These are phyloP conservation scores for Priocnemis perturbator DNA, from an alignment of 2,888 invertebrate species.

Conservation along the genomic window DNA sequence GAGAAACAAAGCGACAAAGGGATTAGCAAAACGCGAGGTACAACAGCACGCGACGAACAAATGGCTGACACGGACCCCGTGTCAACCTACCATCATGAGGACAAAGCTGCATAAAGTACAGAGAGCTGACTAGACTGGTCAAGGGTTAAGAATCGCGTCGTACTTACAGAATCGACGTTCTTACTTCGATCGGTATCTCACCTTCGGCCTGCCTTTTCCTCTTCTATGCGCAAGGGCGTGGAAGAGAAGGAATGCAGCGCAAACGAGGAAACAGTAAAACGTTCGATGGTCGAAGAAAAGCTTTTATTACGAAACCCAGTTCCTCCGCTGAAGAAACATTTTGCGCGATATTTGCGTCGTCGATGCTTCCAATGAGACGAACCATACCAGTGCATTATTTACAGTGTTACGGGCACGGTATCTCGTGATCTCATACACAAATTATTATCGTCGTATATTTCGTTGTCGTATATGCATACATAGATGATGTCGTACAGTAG, in stretches of 20 bases:
- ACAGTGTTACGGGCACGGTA: conserved; percentile 32
- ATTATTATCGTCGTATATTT: conserved; percentile 4
- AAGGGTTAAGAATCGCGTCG: no score
- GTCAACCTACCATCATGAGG: no score
- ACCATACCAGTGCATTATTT: conserved; percentile 42
- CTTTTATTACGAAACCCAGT: conserved; percentile 58
- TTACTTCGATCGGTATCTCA: background rate
- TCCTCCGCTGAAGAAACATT: conserved; percentile 32
- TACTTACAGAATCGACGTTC: no score
- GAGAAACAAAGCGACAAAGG: conserved; percentile 46
- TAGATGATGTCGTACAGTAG: background rate
- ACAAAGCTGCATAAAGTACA: no score
- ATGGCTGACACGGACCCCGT: conserved; percentile 6
- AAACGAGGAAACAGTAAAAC: background rate
- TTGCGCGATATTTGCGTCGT: conserved; percentile 15
- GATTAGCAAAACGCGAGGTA: conserved; percentile 35
- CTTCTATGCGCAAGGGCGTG: background rate
- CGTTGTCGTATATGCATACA: conserved; percentile 1
- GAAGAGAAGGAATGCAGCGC: background rate
- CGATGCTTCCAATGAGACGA: conserved; percentile 24
- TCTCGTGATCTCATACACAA: no score
- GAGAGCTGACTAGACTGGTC: no score
- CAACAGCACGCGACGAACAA: conserved; percentile 36
- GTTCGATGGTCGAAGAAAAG: conserved; percentile 41
- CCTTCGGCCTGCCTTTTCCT: background rate